These are phyloP conservation scores for Lampris incognitus DNA, from an alignment of 2,113 vertebrate species.

Conservation along the genomic window DNA sequence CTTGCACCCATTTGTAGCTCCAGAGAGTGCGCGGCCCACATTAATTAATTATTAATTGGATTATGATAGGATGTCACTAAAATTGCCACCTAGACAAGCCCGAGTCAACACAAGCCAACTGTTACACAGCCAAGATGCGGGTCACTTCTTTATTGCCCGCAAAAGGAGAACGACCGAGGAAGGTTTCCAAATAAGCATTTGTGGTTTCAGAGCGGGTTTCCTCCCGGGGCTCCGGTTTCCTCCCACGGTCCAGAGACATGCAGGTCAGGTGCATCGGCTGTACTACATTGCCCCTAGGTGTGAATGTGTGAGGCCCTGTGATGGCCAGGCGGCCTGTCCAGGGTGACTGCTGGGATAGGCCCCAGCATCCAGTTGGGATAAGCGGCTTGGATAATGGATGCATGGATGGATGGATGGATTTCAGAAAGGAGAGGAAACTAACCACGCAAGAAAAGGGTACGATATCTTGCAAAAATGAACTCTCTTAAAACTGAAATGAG, in stretches of 20 bases:
- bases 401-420: too few species aligned
- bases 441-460: not conserved
- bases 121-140: conserved; percentile 4
- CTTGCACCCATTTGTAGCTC: not conserved
- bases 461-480: not conserved
- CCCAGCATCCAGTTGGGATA: too few species aligned
- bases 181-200: conserved; percentile 8
- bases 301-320: too few species aligned
- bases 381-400: too few species aligned
- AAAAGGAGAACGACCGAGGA: conserved; percentile 4
- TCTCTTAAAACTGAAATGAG: not conserved
- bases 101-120: conserved; percentile 23
- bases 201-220: not conserved
- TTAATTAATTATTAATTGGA: conserved; percentile 50
- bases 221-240: too few species aligned
- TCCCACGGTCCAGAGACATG: too few species aligned
- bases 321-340: too few species aligned
- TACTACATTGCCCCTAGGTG: too few species aligned
- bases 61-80: conserved; percentile 45
- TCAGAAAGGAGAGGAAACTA: not conserved
- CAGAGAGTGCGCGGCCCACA: conserved; percentile 28
- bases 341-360: too few species aligned
- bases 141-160: not conserved
- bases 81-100: conserved; percentile 33
- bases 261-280: too few species aligned